phyloP scores from a whole-genome alignment of 2,888 invertebrate genomes.

The Itoplectis maculator region DNA sequence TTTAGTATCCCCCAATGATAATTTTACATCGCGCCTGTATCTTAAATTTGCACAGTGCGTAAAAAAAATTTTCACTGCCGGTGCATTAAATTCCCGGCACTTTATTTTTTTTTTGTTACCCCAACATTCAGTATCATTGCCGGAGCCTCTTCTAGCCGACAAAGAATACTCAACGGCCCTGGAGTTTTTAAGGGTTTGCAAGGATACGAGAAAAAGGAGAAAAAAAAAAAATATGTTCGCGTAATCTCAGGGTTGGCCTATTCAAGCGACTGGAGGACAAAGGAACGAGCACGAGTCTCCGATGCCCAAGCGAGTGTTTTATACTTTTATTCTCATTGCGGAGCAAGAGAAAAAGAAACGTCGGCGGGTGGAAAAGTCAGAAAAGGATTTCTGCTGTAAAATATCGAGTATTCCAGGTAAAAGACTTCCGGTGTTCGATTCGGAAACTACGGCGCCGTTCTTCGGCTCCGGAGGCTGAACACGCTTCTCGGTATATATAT shows the following conservation, averaged over 20 bases:
- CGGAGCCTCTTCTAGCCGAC: background rate
- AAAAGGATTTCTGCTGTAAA: constrained; percentile 70
- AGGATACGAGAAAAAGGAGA: background rate
- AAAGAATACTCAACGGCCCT: background rate
- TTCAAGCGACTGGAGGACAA: constrained; percentile 8
- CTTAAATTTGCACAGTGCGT: too few relatives aligned
- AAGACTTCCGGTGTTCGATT: constrained; percentile 80
- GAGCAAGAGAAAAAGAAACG: too few relatives aligned
- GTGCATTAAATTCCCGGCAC: too few relatives aligned
- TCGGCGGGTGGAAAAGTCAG: constrained; percentile 26
- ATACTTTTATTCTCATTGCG: constrained; percentile 16
- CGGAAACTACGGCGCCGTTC: constrained; percentile 68
- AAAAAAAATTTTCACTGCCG: too few relatives aligned
- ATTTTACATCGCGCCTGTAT: too few relatives aligned
- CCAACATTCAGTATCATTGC: background rate
- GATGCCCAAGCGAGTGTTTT: background rate
- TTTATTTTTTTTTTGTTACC: background rate
- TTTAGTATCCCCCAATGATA: too few relatives aligned
- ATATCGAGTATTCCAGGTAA: constrained; percentile 78
- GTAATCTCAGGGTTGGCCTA: background rate
- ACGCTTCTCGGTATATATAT: constrained; percentile 27
- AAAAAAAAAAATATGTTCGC: background rate
- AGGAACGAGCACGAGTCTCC: background rate
- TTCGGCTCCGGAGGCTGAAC: constrained; percentile 38
- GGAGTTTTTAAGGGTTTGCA: background rate